phyloP scores from a whole-genome alignment of 2,113 vertebrate genomes.

The Terrapene triunguis region DNA sequence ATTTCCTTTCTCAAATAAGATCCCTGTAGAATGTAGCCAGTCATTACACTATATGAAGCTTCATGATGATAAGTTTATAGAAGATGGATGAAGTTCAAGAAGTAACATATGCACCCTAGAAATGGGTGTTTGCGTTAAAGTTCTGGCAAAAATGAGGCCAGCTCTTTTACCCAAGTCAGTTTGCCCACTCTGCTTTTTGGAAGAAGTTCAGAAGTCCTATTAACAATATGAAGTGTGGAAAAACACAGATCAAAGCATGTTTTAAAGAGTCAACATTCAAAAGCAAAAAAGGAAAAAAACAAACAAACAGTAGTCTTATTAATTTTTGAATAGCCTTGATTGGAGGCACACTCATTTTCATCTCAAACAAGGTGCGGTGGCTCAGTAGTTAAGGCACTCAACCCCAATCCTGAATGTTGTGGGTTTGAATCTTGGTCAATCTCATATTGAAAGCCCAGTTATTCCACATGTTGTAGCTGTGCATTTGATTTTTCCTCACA shows the following conservation, averaged over 20 bases:
- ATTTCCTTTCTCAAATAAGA: background rate
- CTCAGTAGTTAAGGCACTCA: background rate
- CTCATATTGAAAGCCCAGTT: background rate
- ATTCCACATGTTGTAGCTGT: too few relatives aligned
- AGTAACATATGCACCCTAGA: background rate
- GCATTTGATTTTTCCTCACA: too few relatives aligned
- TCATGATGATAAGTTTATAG: background rate
- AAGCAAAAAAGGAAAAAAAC: background rate
- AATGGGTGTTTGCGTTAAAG: background rate
- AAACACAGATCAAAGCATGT: background rate
- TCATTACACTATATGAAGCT: background rate
- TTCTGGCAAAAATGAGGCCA: background rate
- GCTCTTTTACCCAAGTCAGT: background rate
- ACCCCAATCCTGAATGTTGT: background rate
- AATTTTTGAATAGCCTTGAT: background rate
- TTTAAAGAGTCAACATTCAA: background rate
- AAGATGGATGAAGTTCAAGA: background rate
- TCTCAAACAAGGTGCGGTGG: background rate
- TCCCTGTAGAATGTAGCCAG: background rate
- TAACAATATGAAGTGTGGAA: background rate
- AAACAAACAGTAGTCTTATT: background rate
- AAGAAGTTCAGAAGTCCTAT: background rate
- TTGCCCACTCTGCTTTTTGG: background rate
- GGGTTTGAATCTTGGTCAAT: background rate
- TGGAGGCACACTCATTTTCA: accelerated